Evolutionary conservation across 2,888 invertebrate species (phyloP).

Genomic region (Pinctada fucata): DNA sequence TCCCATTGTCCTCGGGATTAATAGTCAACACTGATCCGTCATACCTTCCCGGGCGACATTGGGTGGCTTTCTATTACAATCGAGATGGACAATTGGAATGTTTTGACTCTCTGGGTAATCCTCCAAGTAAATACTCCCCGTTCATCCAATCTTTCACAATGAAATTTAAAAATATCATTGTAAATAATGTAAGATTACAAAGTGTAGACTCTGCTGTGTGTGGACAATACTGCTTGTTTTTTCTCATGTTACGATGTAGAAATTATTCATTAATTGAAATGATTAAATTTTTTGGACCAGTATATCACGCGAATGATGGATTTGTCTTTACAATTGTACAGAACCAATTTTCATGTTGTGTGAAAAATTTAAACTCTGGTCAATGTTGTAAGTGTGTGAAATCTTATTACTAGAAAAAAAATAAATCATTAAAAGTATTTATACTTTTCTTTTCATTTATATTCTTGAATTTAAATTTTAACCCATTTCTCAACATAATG

Average conservation of each 20-base stretch:
- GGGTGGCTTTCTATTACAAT: conserved; percentile 7
- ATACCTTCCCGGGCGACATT: conserved; percentile 12
- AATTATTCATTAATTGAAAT: conserved; percentile 3
- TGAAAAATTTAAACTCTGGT: conserved; percentile 12
- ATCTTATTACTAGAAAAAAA: too few relatives aligned
- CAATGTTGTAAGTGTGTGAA: conserved; percentile 1
- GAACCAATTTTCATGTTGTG: conserved; percentile 16
- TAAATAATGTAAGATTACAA: conserved; percentile 6
- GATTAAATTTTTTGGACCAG: conserved; percentile 7
- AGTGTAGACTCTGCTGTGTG: conserved; percentile 18
- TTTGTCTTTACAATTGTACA: conserved; percentile 14
- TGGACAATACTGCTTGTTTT: conserved; percentile 33
- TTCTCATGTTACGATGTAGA: conserved; percentile 29
- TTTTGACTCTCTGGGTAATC: conserved; percentile 36
- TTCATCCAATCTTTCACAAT: not conserved
- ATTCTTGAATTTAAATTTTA: too few relatives aligned
- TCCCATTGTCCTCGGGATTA: conserved; percentile 8
- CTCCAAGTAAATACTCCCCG: conserved; percentile 6
- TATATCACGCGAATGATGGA: conserved; percentile 16
- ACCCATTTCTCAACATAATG: too few relatives aligned
- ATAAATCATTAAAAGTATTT: too few relatives aligned
- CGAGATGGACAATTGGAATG: conserved; percentile 17
- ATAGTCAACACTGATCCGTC: conserved; percentile 28
- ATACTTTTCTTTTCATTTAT: too few relatives aligned
- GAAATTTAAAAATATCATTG: conserved; percentile 3